phyloP scores from a whole-genome alignment of 2,888 invertebrate genomes.

The Minunthozetes semirufus region DNA sequence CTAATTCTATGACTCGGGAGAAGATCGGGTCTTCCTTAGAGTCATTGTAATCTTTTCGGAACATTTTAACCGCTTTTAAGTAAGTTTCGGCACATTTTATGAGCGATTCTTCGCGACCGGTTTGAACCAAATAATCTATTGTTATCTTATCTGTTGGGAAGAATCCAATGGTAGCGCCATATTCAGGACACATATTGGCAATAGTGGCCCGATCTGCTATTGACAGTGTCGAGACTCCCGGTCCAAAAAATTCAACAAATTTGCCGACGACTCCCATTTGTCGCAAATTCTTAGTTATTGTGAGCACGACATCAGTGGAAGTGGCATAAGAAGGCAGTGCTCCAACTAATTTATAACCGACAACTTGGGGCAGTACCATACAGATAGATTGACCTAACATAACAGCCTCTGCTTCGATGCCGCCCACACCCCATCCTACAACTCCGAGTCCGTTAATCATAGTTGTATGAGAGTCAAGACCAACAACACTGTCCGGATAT shows the following conservation, averaged over 20 bases:
- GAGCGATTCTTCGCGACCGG: slow-evolving; percentile 72
- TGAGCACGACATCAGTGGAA: slow-evolving; percentile 92
- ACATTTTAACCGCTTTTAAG: slow-evolving; percentile 69
- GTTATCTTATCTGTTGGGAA: slow-evolving; percentile 82
- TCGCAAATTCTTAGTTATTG: slow-evolving; percentile 89
- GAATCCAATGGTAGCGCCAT: slow-evolving; percentile 91
- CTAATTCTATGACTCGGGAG: slow-evolving; percentile 71
- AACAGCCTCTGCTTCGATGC: slow-evolving; percentile 97
- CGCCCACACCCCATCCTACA: slow-evolving; percentile 77
- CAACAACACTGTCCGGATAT: slow-evolving; percentile 86
- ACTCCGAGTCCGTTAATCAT: slow-evolving; percentile 98
- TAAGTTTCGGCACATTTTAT: slow-evolving; percentile 66
- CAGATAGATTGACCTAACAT: slow-evolving; percentile 97
- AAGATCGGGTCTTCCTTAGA: slow-evolving; percentile 71
- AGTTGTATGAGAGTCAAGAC: slow-evolving; percentile 97
- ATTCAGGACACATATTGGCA: slow-evolving; percentile 98
- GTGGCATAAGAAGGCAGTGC: slow-evolving; percentile 73
- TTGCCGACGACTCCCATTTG: slow-evolving; percentile 94
- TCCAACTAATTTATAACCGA: slow-evolving; percentile 84
- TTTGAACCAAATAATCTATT: slow-evolving; percentile 74
- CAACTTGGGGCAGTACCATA: slow-evolving; percentile 90
- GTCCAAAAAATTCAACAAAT: slow-evolving; percentile 97
- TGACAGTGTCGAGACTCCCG: slow-evolving; percentile 79
- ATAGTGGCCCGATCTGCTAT: slow-evolving; percentile 97
- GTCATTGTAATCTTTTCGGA: slow-evolving; percentile 67